phyloP scores from a whole-genome alignment of 2,888 invertebrate species.

The Cataglyphis albicans region DNA sequence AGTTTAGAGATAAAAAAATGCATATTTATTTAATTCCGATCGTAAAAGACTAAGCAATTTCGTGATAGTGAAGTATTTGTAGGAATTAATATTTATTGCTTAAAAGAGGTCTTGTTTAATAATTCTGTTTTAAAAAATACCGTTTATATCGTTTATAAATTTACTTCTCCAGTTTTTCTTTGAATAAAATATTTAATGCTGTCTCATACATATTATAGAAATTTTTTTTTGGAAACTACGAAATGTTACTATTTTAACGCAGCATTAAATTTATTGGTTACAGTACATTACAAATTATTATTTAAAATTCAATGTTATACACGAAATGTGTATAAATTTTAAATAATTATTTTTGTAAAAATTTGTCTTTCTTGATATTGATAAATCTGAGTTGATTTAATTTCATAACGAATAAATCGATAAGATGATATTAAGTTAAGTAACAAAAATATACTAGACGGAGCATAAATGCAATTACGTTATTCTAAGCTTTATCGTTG shows the following conservation, averaged over 20 bases:
- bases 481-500: not conserved
- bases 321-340: not conserved
- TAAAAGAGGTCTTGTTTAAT: not conserved
- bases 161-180: slow-evolving; percentile 11
- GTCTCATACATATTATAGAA: not conserved
- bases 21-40: slow-evolving; percentile 24
- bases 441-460: not conserved
- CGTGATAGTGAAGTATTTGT: not conserved
- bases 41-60: not conserved
- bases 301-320: not conserved
- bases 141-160: not conserved
- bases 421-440: not conserved
- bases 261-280: not conserved
- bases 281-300: not conserved
- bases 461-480: not conserved
- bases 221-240: not conserved
- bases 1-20: not conserved
- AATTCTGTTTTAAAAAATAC: slow-evolving; percentile 3
- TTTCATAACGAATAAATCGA: slow-evolving; percentile 2
- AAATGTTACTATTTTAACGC: not conserved
- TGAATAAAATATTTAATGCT: not conserved
- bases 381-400: not conserved
- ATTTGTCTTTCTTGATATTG: not conserved
- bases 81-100: not conserved
- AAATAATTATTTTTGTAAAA: not conserved